A percentile compares a stretch with the other conserved stretches of the same genome.
These are phyloP conservation scores for Periphyllus acericola DNA, from an alignment of 2,888 invertebrate genomes.

Conservation along the genomic window DNA sequence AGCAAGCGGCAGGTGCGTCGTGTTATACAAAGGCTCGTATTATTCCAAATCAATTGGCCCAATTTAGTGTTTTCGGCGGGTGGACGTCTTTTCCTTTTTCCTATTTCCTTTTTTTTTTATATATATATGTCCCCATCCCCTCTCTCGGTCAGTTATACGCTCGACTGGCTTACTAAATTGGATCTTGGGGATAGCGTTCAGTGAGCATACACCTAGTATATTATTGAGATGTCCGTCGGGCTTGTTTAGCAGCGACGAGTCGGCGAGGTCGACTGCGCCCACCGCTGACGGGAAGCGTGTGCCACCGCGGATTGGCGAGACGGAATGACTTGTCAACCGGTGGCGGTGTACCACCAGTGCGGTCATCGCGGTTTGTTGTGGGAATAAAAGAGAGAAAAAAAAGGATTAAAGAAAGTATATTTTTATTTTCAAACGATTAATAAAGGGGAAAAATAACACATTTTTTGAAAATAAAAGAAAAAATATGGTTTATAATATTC, in stretches of 20 bases:
- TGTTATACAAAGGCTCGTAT: constrained; percentile 8
- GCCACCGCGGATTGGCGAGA: background rate
- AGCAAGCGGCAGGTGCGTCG: background rate
- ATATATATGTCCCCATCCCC: no score
- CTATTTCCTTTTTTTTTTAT: no score
- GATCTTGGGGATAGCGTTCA: constrained; percentile 15
- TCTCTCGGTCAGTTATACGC: constrained; percentile 18
- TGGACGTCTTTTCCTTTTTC: background rate
- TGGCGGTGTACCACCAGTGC: background rate
- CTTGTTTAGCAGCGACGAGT: constrained; percentile 9
- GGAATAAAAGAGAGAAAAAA: background rate
- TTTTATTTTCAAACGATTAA: no score
- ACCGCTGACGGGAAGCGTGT: background rate
- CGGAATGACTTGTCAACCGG: background rate
- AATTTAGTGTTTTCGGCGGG: background rate
- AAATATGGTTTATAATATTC: no score
- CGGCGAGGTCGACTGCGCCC: background rate
- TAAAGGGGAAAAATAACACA: no score
- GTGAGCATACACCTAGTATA: background rate
- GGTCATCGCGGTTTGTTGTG: background rate
- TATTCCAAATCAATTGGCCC: constrained; percentile 12
- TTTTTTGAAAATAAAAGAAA: no score
- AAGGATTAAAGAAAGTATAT: background rate
- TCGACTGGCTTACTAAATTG: constrained; percentile 31
- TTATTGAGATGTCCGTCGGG: constrained; percentile 18